A percentile compares a stretch with the other conserved stretches of the same genome.
Evolutionary conservation across 1,140 invertebrate genomes (phyloP).

Genomic region (Laupala kohalensis): DNA sequence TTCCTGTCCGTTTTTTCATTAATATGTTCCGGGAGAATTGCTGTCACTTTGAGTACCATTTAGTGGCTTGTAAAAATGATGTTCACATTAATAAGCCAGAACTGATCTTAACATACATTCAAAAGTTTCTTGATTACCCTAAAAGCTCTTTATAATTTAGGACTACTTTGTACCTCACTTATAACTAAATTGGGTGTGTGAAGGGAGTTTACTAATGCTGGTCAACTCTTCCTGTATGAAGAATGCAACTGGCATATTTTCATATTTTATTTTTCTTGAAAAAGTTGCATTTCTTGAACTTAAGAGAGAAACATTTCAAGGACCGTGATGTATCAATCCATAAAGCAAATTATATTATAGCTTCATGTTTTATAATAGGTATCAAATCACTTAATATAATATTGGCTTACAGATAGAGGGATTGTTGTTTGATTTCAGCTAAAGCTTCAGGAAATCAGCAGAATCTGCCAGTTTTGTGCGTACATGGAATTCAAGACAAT

Average conservation of each 20-base stretch:
- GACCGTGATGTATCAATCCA: too few species aligned
- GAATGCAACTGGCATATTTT: too few species aligned
- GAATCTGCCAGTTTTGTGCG: conserved; percentile 36
- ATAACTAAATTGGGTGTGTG: too few species aligned
- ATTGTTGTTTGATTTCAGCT: conserved; percentile 33
- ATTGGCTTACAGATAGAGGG: too few species aligned
- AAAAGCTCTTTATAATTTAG: background rate
- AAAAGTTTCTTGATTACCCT: background rate
- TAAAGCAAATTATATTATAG: too few species aligned
- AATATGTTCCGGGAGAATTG: background rate
- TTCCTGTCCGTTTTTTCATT: background rate
- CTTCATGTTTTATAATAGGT: too few species aligned
- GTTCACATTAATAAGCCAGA: background rate
- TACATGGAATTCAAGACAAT: conserved; percentile 52
- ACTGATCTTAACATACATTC: background rate
- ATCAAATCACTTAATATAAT: too few species aligned
- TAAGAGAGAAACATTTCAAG: too few species aligned
- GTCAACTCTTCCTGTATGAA: too few species aligned
- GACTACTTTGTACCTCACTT: background rate
- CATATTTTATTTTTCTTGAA: too few species aligned
- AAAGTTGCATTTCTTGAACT: too few species aligned
- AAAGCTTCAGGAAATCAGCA: conserved; percentile 45
- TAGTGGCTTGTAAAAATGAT: background rate
- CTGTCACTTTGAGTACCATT: background rate
- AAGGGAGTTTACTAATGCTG: too few species aligned